Conservation (phyloP, 2,888 invertebrate species). For the Ditula angustiorana region DNA sequence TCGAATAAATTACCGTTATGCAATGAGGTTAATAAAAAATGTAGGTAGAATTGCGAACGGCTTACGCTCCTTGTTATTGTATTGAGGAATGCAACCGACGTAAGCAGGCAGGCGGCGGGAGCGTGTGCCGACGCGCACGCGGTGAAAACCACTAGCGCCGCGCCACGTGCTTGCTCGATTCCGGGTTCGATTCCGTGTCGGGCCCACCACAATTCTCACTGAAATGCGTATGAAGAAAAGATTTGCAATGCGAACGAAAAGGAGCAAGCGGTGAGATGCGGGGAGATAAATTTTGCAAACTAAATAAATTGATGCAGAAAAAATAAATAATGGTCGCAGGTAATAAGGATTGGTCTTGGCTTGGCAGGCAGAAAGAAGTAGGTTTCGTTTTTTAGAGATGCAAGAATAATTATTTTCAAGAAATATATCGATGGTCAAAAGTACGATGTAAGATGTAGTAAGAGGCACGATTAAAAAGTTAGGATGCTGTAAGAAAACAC, state of each 20-base stretch:
- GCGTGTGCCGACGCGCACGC: not conserved
- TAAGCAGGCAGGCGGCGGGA: not conserved
- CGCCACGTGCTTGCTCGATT: not conserved
- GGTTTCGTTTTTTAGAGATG: too few species aligned
- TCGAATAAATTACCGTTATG: not conserved
- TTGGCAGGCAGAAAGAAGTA: not conserved
- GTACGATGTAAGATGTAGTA: not conserved
- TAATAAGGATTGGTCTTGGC: not conserved
- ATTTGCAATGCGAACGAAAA: not conserved
- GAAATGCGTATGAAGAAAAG: not conserved
- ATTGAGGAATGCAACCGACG: not conserved
- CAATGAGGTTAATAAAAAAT: not conserved
- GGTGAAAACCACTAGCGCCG: not conserved
- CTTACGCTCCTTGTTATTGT: not conserved
- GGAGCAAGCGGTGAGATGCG: not conserved
- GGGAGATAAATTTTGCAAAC: not conserved
- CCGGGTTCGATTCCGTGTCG: not conserved
- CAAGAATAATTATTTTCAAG: not conserved
- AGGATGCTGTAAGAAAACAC: not conserved
- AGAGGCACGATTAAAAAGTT: not conserved
- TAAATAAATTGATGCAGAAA: not conserved
- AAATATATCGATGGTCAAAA: not conserved
- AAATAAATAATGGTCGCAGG: not conserved
- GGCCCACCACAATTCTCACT: not conserved
- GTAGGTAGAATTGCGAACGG: not conserved